Percentiles rank a stretch among this genome's conserved stretches.
phyloP scores from a whole-genome alignment of 2,113 vertebrate species.

The Oncorhynchus keta region DNA sequence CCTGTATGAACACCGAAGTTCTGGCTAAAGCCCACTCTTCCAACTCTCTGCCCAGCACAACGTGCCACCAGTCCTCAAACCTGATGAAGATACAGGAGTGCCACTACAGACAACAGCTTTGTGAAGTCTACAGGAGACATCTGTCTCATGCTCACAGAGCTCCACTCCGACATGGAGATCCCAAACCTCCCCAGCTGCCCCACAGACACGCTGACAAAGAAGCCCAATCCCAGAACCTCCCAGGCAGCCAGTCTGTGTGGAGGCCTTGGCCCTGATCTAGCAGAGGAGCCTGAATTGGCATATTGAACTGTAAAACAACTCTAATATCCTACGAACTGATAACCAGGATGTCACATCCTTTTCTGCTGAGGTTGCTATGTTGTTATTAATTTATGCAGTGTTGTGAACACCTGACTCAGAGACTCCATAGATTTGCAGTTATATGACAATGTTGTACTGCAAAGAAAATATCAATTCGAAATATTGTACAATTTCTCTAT shows the following conservation, averaged over 20 bases:
- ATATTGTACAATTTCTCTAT: no score
- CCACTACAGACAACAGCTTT: background rate
- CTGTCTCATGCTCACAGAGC: background rate
- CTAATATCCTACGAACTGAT: background rate
- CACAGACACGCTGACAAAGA: constrained; percentile 23
- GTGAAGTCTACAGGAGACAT: background rate
- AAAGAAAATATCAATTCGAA: background rate
- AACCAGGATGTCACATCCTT: background rate
- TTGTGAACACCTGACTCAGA: constrained; percentile 8
- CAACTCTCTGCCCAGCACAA: constrained; percentile 10
- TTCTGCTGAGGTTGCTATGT: background rate
- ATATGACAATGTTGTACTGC: background rate
- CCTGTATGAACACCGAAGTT: background rate
- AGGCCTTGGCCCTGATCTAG: constrained; percentile 57
- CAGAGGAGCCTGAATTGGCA: background rate
- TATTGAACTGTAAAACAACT: background rate
- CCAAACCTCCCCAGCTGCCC: constrained; percentile 8
- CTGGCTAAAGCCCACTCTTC: constrained; percentile 15
- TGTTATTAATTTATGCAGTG: no score
- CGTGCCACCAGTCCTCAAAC: constrained; percentile 16
- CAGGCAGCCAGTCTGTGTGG: constrained; percentile 45
- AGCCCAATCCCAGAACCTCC: constrained; percentile 13
- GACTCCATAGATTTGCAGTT: constrained; percentile 7
- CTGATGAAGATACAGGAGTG: constrained; percentile 12
- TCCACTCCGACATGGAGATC: constrained; percentile 4